A percentile compares a stretch with the other conserved stretches of the same genome.
Evolutionary conservation across 1,140 invertebrate genomes (phyloP).

Genomic region (Drosophila ohnishii): DNA sequence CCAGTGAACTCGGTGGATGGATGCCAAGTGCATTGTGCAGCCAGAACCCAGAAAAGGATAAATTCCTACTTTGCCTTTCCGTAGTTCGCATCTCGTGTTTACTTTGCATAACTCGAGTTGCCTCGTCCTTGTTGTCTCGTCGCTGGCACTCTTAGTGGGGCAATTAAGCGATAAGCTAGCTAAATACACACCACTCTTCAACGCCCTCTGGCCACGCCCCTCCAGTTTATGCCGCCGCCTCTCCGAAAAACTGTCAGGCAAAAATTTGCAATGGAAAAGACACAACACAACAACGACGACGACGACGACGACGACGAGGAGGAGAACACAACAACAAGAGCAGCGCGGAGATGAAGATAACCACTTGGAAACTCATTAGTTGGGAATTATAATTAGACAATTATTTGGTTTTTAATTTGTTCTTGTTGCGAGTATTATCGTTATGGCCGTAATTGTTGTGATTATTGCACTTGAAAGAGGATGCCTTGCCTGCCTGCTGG

Average conservation of each 20-base stretch:
- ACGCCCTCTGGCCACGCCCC: not conserved
- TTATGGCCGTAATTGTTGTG: slow-evolving; percentile 44
- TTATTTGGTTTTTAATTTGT: slow-evolving; percentile 71
- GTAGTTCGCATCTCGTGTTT: slow-evolving; percentile 30
- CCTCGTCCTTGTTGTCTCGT: slow-evolving; percentile 35
- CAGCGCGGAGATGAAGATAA: slow-evolving; percentile 55
- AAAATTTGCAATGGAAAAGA: slow-evolving; percentile 57
- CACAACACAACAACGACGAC: slow-evolving; percentile 38
- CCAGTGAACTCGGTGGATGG: slow-evolving; percentile 2
- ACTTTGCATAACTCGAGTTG: slow-evolving; percentile 31
- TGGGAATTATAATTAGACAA: slow-evolving; percentile 76
- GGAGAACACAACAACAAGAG: not conserved
- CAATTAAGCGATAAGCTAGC: slow-evolving; percentile 79
- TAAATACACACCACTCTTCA: slow-evolving; percentile 58
- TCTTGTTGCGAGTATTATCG: slow-evolving; percentile 34
- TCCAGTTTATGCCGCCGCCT: not conserved
- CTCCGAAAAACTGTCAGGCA: slow-evolving; percentile 25
- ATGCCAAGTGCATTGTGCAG: slow-evolving; percentile 16
- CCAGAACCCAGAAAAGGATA: not conserved
- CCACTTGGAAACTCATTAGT: slow-evolving; percentile 78
- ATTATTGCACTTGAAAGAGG: slow-evolving; percentile 13
- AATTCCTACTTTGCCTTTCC: slow-evolving; percentile 5
- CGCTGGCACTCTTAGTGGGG: slow-evolving; percentile 53
- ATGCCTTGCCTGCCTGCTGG: not conserved
- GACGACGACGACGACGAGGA: not conserved